Conservation (phyloP, 2,797 vertebrate species). For the Gymnothorax javanicus region DNA sequence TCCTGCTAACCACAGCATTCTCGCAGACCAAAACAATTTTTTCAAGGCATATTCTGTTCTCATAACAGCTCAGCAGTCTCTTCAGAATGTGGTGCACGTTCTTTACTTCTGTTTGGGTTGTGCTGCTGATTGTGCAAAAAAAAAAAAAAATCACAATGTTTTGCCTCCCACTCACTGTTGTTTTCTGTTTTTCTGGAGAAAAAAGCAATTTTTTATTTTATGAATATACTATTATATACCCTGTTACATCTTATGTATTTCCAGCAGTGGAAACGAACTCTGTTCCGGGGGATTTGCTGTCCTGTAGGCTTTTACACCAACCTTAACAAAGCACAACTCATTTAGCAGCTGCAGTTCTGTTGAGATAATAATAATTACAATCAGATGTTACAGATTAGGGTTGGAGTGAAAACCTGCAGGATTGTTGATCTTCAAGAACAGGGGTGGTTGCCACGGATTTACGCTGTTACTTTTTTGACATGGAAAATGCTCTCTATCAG, state of each 20-base stretch:
- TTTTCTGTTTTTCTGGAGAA: background rate
- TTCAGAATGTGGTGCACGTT: background rate
- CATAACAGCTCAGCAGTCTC: conserved; percentile 28
- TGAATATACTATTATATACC: too few species aligned
- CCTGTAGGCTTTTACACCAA: too few species aligned
- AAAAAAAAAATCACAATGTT: conserved; percentile 1
- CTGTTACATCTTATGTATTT: too few species aligned
- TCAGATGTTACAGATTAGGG: too few species aligned
- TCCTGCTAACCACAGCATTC: conserved; percentile 25
- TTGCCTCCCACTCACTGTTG: background rate
- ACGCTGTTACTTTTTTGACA: background rate
- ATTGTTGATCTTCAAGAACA: too few species aligned
- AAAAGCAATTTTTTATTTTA: background rate
- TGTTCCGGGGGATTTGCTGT: too few species aligned
- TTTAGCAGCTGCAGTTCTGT: too few species aligned
- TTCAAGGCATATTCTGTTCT: conserved; percentile 23
- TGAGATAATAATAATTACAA: too few species aligned
- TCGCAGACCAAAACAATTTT: conserved; percentile 28
- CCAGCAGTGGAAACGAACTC: too few species aligned
- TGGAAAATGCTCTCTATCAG: background rate
- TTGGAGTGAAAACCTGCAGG: too few species aligned
- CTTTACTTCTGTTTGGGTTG: conserved; percentile 6
- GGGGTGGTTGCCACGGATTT: too few species aligned
- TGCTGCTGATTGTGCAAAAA: conserved; percentile 11
- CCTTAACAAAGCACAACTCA: too few species aligned